Conservation (phyloP, 2,113 vertebrate genomes). For the Guaruba guarouba region DNA sequence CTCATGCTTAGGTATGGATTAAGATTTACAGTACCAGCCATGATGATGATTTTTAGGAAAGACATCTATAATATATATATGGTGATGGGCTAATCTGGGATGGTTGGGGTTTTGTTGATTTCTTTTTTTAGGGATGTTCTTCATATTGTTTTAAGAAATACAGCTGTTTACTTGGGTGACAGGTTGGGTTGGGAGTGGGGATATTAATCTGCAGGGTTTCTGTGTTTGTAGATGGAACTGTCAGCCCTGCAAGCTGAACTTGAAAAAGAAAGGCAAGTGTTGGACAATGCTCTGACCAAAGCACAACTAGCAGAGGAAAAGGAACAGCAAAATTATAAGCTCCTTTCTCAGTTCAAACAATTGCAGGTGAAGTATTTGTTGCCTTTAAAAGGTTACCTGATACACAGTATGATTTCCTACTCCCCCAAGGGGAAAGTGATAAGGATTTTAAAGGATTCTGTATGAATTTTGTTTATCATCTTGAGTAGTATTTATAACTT, state of each 20-base stretch:
- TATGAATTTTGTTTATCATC: neutral
- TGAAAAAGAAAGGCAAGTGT: slow-evolving; percentile 76
- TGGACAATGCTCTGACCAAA: slow-evolving; percentile 74
- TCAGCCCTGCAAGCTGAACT: slow-evolving; percentile 79
- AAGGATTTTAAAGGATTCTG: neutral
- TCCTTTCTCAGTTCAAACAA: slow-evolving; percentile 71
- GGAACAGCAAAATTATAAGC: slow-evolving; percentile 73
- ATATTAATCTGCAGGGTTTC: slow-evolving; percentile 2
- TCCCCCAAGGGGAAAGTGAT: neutral
- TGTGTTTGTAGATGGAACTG: slow-evolving; percentile 73
- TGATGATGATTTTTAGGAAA: neutral
- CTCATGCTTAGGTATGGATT: neutral
- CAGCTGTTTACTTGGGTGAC: neutral
- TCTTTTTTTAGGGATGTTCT: neutral
- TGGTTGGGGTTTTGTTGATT: neutral
- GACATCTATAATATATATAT: neutral
- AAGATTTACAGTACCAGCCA: neutral
- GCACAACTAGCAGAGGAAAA: slow-evolving; percentile 74
- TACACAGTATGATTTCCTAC: neutral
- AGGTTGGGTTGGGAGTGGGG: neutral
- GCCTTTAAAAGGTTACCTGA: neutral
- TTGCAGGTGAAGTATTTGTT: slow-evolving; percentile 74
- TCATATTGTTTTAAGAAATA: neutral
- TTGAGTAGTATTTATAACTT: neutral
- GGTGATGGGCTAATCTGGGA: neutral